Base-by-base conservation (phyloP, 2,888 invertebrate genomes). In the Eurytoma californica region DNA sequence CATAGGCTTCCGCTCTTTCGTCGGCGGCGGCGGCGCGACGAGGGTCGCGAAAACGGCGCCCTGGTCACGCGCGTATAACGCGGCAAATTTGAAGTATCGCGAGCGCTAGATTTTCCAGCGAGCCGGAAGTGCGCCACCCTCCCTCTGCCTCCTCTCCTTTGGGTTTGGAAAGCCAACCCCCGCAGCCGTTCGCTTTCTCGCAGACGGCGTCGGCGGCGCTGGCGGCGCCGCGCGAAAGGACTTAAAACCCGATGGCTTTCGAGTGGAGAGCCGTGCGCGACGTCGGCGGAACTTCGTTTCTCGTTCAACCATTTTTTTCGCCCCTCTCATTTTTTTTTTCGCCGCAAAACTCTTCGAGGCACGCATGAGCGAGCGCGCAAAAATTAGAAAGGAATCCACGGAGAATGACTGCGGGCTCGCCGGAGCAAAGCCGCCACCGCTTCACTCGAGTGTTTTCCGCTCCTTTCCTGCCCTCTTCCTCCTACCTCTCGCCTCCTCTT, bases 311-410 rank as follows among this genome's bases (percentile, higher is more conserved):
- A 28, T 79, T 61, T 69, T 68, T 74, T 68, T 61, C 72, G n/a
- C 80, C 77, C 75, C 76, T 77, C 77, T 82, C 82, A 81, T 81
- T 83, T 84, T 83, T 84, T 83, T 85, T 83, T 83, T 84, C 82
- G 83, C 82, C 74, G 76, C 76, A 58, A 66, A 80, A 74, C 73
- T 69, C 77, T 79, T 79, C 74, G 82, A 77, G 80, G 82, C 83
- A 87, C 86, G 86, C 88, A 86, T 88, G 88, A 87, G 85, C 84
- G 83, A 84, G 65, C 84, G 83, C 84, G 85, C 83, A 85, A 87
- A 88, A 87, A 87, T 88, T 85, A 87, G 84, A 87, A 87, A 86
- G 83, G 85, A 86, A 87, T 88, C 85, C 84, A 84, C 82, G 58
- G 84, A 84, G 85, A 86, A 86, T 82, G 84, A 85, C 82, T 83